Conservation (phyloP, 2,113 vertebrate genomes). For the Chloropsis cyanopogon region DNA sequence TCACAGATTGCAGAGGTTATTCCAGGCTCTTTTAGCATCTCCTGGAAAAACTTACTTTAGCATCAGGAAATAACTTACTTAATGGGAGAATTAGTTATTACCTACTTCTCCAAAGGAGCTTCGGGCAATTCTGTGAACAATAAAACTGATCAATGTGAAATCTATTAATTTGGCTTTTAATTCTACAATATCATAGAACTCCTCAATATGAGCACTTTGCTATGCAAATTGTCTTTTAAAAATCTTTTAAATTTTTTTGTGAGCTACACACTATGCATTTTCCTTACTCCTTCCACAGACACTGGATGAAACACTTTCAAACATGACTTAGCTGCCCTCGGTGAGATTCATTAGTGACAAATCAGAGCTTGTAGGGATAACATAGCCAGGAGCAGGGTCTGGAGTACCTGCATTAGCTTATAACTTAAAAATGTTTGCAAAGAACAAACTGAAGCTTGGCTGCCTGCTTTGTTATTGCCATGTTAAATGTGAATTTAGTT, state of each 20-base stretch:
- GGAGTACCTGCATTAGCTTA: neutral
- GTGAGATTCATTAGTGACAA: neutral
- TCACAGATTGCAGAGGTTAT: neutral
- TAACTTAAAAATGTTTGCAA: neutral
- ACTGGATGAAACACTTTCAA: conserved; percentile 16
- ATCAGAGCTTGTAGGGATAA: neutral
- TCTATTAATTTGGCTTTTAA: neutral
- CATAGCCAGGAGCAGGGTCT: neutral
- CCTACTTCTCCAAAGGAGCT: neutral
- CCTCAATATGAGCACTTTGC: conserved; percentile 1
- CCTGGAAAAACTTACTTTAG: neutral
- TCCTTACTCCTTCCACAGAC: neutral
- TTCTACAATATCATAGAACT: neutral
- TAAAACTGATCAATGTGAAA: neutral
- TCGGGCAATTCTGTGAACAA: neutral
- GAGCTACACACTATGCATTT: neutral
- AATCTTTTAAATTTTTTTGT: neutral
- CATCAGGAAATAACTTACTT: conserved; percentile 2
- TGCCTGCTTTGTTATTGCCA: neutral
- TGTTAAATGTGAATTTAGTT: neutral
- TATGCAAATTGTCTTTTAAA: neutral
- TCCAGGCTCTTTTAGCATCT: neutral
- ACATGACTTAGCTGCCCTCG: neutral
- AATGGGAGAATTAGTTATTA: neutral
- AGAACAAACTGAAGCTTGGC: neutral